These are phyloP conservation scores for Drosophila neocordata DNA, from an alignment of 1,140 invertebrate species.

Conservation along the genomic window DNA sequence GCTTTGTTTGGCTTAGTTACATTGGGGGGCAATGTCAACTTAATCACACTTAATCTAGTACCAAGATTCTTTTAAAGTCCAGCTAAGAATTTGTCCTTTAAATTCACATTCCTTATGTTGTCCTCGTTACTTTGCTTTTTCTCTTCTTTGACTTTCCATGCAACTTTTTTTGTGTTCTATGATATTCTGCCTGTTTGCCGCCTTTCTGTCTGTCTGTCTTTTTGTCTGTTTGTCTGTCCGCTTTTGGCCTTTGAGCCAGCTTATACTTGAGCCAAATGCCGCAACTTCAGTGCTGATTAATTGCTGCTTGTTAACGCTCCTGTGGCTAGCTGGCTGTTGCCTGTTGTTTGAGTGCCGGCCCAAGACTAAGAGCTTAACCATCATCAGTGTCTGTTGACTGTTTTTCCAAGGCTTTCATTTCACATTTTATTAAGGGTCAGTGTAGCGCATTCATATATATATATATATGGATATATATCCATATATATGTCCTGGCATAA, in stretches of 20 bases:
- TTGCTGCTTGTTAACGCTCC: conserved; percentile 50
- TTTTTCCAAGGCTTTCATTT: background rate
- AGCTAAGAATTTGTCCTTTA: background rate
- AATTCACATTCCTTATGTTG: conserved; percentile 1
- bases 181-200: background rate
- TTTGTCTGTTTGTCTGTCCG: background rate
- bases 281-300: conserved; percentile 55
- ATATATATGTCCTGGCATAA: background rate
- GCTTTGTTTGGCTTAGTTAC: conserved; percentile 1
- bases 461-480: no score
- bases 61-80: conserved; percentile 1
- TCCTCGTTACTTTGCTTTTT: background rate
- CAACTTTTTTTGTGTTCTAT: background rate
- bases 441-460: background rate
- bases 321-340: conserved; percentile 17
- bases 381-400: conserved; percentile 1
- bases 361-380: conserved; percentile 5
- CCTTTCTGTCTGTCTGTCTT: background rate
- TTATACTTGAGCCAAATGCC: conserved; percentile 10
- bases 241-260: conserved; percentile 3
- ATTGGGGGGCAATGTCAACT: background rate
- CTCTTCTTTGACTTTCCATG: background rate
- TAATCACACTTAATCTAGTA: conserved; percentile 7
- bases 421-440: background rate
- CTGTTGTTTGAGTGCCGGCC: conserved; percentile 13